Evolutionary conservation across 2,113 vertebrate species (phyloP).

Genomic region (Mus spicilegus): DNA sequence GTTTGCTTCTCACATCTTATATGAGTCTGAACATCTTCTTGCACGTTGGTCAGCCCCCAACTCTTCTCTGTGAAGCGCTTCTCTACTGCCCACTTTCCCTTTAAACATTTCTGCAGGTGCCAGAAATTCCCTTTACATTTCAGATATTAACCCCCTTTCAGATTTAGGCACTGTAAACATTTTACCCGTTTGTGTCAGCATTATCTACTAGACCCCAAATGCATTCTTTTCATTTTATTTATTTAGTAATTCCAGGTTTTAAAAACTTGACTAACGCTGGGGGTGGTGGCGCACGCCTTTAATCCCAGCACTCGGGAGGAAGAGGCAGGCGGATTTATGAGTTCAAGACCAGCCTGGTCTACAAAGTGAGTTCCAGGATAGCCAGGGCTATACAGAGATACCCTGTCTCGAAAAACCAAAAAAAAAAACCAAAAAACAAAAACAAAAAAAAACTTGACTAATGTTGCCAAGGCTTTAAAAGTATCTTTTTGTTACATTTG

Average conservation of each 20-base stretch:
- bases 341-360: no score
- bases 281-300: no score
- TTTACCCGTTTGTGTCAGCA: background rate
- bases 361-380: no score
- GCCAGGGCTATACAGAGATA: no score
- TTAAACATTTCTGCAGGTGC: background rate
- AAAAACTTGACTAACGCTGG: background rate
- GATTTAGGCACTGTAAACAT: background rate
- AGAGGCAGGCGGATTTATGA: no score
- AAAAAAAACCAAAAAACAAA: no score
- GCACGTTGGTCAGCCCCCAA: background rate
- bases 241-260: background rate
- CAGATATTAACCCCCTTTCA: background rate
- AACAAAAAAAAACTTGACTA: background rate
- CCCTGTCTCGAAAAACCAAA: no score
- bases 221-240: conserved; percentile 1
- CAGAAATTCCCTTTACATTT: background rate
- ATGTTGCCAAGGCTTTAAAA: conserved; percentile 16
- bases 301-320: no score
- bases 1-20: background rate
- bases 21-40: background rate
- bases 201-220: background rate
- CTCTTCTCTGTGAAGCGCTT: background rate
- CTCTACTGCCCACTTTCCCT: background rate
- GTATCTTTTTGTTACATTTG: background rate